Base-by-base conservation (phyloP, 1,140 invertebrate species). In the Lasioglossum albipes region DNA sequence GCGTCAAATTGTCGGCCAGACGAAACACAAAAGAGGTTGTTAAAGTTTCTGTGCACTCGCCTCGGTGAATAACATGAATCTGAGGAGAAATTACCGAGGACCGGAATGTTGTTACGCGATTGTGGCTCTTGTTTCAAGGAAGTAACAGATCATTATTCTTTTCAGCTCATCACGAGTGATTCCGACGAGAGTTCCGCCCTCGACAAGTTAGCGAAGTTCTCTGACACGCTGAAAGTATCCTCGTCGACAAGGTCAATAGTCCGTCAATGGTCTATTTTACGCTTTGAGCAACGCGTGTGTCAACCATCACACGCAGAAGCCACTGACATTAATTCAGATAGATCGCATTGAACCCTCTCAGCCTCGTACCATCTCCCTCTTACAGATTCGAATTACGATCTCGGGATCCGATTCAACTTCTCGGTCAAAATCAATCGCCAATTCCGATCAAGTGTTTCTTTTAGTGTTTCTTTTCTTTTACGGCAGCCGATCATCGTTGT, bases 61-160 rank as follows among this genome's bases (percentile, higher is more conserved):
- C n/a, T 59, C 7, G n/a, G 20, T 7, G 18, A 59, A 9, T 2
- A n/a, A 20, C 7, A 9, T 9, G n/a, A 59, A n/a, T 59, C n/a
- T n/a, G 57, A 59, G 18, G 54, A n/a, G 57, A 59, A 59, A 59
- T 59, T n/a, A n/a, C n/a, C 18, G 57, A 59, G 57, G 57, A 59
- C 20, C 16, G 10, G 57, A 59, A n/a, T 59, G 52, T 61, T 42
- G 36, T 41, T 16, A 12, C 20, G 18, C 27, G 41, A 20, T n/a
- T n/a, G 41, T 68, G 52, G 49, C 68, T 91, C 90, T 80, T 41
- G 66, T 65, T 72, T 16, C 74, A 67, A 81, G 73, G 76, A 80
- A 87, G 54, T 31, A 74, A 69, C 84, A 70, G 84, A 79, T 79
- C 80, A 82, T 78, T 80, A 78, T 78, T 78, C 75, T 78, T 78